Percentiles rank a stretch among this genome's conserved stretches.
phyloP scores from a whole-genome alignment of 1,140 invertebrate genomes.

The Heliothis virescens region DNA sequence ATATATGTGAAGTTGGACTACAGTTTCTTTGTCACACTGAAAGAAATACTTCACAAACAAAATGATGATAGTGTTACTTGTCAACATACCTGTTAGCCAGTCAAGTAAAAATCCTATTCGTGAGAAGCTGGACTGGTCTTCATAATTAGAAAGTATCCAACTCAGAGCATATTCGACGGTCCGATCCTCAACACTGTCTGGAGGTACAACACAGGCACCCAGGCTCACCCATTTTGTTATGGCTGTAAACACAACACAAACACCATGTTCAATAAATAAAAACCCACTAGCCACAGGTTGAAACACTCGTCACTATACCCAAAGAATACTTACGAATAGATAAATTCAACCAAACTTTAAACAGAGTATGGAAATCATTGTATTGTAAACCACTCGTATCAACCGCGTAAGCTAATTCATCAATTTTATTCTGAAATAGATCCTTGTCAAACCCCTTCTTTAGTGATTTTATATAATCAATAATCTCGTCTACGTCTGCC shows the following conservation, averaged over 20 bases:
- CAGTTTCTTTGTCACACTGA: too few relatives aligned
- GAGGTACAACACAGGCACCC: constrained; percentile 77
- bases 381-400: constrained; percentile 69
- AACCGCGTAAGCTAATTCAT: constrained; percentile 69
- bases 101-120: constrained; percentile 76
- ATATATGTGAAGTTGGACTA: not conserved
- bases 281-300: too few relatives aligned
- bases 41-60: too few relatives aligned
- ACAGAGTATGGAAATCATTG: constrained; percentile 75
- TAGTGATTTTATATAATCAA: constrained; percentile 79
- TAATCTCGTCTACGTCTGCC: constrained; percentile 78
- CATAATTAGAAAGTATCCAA: constrained; percentile 78
- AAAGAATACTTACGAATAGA: constrained; percentile 73
- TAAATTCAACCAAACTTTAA: constrained; percentile 82
- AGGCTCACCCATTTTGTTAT: constrained; percentile 80
- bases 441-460: constrained; percentile 81
- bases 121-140: constrained; percentile 65
- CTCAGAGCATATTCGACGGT: constrained; percentile 76
- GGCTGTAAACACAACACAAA: constrained; percentile 64
- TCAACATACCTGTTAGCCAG: constrained; percentile 79
- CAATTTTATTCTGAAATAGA: constrained; percentile 76
- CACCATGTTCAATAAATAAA: not conserved
- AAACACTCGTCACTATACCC: not conserved
- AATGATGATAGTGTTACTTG: not conserved
- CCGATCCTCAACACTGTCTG: constrained; percentile 68